phyloP scores from a whole-genome alignment of 2,113 vertebrate species.

The Pitta sordida region DNA sequence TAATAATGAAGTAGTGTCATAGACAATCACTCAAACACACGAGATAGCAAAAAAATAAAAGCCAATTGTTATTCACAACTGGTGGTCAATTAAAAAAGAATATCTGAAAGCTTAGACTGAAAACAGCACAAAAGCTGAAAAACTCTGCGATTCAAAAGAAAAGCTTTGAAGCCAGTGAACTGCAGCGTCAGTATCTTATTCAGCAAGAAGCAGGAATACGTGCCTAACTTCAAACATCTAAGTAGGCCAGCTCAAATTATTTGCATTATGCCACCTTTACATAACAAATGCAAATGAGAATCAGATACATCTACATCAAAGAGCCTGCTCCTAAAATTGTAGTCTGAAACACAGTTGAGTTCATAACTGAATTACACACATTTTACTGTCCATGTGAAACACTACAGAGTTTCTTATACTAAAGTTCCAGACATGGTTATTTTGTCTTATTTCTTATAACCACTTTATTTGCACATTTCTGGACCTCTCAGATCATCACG shows the following conservation, averaged over 20 bases:
- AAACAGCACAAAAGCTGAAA: background rate
- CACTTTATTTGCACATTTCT: background rate
- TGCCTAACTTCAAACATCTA: background rate
- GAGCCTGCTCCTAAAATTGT: background rate
- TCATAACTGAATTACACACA: background rate
- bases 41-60: background rate
- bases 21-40: background rate
- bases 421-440: background rate
- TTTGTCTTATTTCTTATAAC: background rate
- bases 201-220: background rate
- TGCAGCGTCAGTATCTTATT: background rate
- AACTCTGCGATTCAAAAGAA: background rate
- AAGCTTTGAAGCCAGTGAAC: background rate
- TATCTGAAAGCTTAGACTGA: background rate
- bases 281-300: constrained; percentile 10
- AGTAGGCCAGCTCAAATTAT: background rate
- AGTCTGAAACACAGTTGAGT: background rate
- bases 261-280: background rate
- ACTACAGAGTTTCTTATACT: background rate
- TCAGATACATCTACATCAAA: background rate
- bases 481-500: background rate
- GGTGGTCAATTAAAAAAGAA: background rate
- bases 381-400: background rate
- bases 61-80: background rate
- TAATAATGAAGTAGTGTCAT: background rate